Conservation (phyloP, 2,113 vertebrate genomes). For the Laticauda colubrina region DNA sequence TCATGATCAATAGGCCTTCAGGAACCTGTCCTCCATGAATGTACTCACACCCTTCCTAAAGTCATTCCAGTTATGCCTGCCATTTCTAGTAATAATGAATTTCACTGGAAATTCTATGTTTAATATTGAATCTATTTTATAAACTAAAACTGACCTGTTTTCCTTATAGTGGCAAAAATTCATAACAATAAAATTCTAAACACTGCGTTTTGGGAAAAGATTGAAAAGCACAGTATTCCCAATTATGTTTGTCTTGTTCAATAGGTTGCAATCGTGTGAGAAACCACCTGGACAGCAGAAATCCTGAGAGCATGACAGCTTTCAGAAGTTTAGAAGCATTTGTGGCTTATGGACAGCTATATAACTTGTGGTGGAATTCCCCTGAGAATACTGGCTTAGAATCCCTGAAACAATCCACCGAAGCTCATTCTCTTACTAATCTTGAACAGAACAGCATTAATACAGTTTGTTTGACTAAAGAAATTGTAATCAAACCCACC, state of each 20-base stretch:
- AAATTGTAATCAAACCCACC: not conserved
- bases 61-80: not conserved
- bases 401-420: not conserved
- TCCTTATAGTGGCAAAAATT: not conserved
- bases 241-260: conserved; percentile 31
- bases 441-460: conserved; percentile 15
- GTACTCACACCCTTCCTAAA: not conserved
- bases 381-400: conserved; percentile 13
- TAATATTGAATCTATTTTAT: not conserved
- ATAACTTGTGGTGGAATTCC: conserved; percentile 84
- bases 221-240: not conserved
- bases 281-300: conserved; percentile 55
- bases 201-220: not conserved
- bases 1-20: not conserved
- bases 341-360: conserved; percentile 77
- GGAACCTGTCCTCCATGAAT: not conserved
- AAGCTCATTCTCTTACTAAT: not conserved
- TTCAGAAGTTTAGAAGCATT: conserved; percentile 80
- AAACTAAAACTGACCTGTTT: not conserved
- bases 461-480: conserved; percentile 17
- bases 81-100: not conserved
- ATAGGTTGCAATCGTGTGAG: conserved; percentile 70
- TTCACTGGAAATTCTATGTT: not conserved
- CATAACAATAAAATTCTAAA: not conserved
- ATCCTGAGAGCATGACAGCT: conserved; percentile 64